These are phyloP conservation scores for Hanleya hanleyi DNA, from an alignment of 2,888 invertebrate genomes.

Conservation along the genomic window DNA sequence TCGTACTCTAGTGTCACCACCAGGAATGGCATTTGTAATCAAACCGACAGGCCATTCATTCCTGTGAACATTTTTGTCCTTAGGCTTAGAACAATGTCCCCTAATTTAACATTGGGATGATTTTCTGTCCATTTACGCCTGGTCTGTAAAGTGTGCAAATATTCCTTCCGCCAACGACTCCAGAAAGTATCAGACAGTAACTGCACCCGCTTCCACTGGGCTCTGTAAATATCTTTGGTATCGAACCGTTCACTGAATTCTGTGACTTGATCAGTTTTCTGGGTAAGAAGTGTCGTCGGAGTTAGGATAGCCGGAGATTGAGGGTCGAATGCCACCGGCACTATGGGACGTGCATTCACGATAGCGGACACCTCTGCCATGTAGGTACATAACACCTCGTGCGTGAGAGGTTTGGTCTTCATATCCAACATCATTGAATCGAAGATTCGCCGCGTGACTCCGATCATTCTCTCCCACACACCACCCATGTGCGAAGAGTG, in stretches of 20 bases:
- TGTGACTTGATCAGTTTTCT: neutral
- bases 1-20: no score
- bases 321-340: neutral
- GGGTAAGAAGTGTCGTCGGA: neutral
- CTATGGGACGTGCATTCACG: neutral
- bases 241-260: neutral
- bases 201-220: neutral
- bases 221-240: neutral
- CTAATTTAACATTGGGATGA: neutral
- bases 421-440: neutral
- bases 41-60: neutral
- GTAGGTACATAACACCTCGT: neutral
- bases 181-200: neutral
- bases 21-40: neutral
- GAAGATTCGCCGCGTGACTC: neutral
- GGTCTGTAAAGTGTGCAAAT: neutral
- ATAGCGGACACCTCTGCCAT: neutral
- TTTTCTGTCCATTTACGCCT: neutral
- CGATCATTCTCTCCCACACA: no score
- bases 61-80: neutral
- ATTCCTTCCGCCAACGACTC: neutral
- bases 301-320: neutral
- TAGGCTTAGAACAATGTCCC: constrained; percentile 4
- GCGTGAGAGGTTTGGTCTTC: neutral
- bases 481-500: no score